A percentile compares a stretch with the other conserved stretches of the same genome.
These are phyloP conservation scores for Drosophila bunnanda DNA, from an alignment of 2,888 invertebrate species.

Conservation along the genomic window DNA sequence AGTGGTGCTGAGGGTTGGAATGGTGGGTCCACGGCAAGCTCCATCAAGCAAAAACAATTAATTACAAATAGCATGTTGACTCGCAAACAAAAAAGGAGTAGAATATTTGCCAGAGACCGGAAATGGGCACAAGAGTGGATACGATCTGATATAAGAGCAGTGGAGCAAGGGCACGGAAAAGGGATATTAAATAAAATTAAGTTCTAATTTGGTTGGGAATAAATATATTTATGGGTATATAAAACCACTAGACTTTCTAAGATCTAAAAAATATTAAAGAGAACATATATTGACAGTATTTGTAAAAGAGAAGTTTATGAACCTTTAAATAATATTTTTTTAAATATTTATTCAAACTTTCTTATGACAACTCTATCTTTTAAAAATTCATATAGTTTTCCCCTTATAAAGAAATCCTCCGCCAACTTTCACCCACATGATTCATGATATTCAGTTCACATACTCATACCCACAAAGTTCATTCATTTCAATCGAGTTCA, in stretches of 20 bases:
- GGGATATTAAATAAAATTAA: background rate
- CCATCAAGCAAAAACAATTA: conserved; percentile 76
- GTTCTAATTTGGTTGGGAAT: accelerated
- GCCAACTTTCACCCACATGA: background rate
- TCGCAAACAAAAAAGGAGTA: conserved; percentile 72
- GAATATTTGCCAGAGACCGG: conserved; percentile 47
- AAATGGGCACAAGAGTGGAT: conserved; percentile 25
- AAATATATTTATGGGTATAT: too few relatives aligned
- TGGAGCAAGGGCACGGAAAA: conserved; percentile 8
- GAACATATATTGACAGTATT: too few relatives aligned
- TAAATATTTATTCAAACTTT: background rate
- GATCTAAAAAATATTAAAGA: too few relatives aligned
- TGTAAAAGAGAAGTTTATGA: too few relatives aligned
- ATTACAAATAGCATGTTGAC: conserved; percentile 81
- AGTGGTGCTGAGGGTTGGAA: background rate
- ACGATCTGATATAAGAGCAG: conserved; percentile 27
- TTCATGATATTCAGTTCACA: background rate
- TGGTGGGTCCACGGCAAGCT: conserved; percentile 35
- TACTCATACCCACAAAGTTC: conserved; percentile 17
- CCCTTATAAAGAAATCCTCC: background rate
- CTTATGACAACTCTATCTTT: background rate
- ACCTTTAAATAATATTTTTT: background rate
- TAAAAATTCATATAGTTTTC: background rate
- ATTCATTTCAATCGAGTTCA: conserved; percentile 15
- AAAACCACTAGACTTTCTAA: too few relatives aligned